Evolutionary conservation across 2,888 invertebrate species (phyloP).

Genomic region (Agrotis ipsilon): DNA sequence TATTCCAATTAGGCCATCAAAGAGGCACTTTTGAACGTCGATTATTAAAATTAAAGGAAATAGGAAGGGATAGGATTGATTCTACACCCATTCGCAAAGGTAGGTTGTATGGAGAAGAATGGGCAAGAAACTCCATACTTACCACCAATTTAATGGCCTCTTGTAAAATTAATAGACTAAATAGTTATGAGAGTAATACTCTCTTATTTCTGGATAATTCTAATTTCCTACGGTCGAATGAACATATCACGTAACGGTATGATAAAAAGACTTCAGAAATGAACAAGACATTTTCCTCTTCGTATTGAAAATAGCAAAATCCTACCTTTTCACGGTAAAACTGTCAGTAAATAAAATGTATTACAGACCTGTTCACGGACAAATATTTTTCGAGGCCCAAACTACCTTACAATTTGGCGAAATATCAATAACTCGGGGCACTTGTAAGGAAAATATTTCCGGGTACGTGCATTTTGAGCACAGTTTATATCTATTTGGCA

Average conservation of each 20-base stretch:
- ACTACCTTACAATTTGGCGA: conserved; percentile 64
- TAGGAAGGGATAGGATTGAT: too few relatives aligned
- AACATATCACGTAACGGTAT: background rate
- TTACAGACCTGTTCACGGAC: conserved; percentile 20
- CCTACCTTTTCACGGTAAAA: conserved; percentile 32
- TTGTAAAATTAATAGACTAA: too few relatives aligned
- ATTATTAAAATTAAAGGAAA: too few relatives aligned
- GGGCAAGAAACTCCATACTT: too few relatives aligned
- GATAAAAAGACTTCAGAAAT: background rate
- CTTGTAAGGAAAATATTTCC: conserved; percentile 68
- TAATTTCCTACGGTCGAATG: background rate
- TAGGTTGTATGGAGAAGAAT: too few relatives aligned
- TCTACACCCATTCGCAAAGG: too few relatives aligned
- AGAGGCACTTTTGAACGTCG: too few relatives aligned
- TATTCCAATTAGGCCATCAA: too few relatives aligned
- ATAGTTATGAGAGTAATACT: too few relatives aligned
- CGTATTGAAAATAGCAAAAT: conserved; percentile 19
- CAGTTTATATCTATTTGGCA: conserved; percentile 76
- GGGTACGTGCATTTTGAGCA: conserved; percentile 69
- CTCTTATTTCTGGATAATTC: background rate
- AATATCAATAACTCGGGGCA: conserved; percentile 67
- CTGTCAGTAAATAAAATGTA: conserved; percentile 35
- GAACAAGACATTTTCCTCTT: background rate
- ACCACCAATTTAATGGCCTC: too few relatives aligned
- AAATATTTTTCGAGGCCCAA: conserved; percentile 48